phyloP scores from a whole-genome alignment of 2,888 invertebrate genomes.

The Epicampocera succincta region DNA sequence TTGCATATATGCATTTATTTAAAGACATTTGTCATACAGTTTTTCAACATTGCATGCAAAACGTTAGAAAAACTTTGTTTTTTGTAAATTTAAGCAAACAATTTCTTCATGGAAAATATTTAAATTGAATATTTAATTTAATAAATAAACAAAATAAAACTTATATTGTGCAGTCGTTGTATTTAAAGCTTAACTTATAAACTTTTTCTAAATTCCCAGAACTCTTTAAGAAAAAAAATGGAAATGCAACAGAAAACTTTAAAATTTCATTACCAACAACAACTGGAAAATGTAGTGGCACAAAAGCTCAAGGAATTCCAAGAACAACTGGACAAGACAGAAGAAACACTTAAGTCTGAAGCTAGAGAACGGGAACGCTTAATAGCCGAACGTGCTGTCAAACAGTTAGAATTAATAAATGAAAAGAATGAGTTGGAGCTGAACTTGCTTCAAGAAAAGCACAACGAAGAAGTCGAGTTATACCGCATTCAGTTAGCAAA shows the following conservation, averaged over 20 bases:
- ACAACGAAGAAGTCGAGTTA: conserved; percentile 89
- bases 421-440: conserved; percentile 89
- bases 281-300: conserved; percentile 89
- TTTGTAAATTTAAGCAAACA: no score
- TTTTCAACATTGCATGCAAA: no score
- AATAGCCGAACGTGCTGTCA: conserved; percentile 87
- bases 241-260: conserved; percentile 86
- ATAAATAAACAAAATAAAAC: no score
- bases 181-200: no score
- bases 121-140: no score
- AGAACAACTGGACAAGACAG: conserved; percentile 87
- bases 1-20: no score
- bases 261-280: conserved; percentile 89
- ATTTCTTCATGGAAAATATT: no score
- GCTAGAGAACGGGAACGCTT: conserved; percentile 85
- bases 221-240: conserved; percentile 83
- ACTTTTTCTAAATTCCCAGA: conserved; percentile 77
- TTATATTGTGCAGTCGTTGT: no score
- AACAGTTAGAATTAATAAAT: conserved; percentile 87
- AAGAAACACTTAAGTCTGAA: conserved; percentile 85
- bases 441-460: conserved; percentile 89
- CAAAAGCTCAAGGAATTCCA: conserved; percentile 90
- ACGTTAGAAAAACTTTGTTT: no score
- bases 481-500: conserved; percentile 88
- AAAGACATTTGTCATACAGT: no score